phyloP scores from a whole-genome alignment of 2,797 vertebrate species.

The Anabacerthia variegaticeps region DNA sequence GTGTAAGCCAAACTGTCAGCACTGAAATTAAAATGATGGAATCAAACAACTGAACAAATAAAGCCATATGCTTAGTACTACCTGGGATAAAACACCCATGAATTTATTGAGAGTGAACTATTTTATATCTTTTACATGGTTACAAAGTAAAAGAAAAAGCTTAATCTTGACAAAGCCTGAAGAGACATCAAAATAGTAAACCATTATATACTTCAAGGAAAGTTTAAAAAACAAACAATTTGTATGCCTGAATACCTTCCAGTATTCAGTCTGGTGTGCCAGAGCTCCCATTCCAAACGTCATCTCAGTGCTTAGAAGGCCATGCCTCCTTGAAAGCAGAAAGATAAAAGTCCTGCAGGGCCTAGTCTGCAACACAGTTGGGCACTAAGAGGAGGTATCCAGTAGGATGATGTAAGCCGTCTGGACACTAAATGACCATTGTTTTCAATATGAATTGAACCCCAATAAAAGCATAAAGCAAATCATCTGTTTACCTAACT shows the following conservation, averaged over 20 bases:
- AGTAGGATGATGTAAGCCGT: not conserved
- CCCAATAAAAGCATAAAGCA: not conserved
- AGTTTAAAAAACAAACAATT: not conserved
- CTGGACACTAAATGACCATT: not conserved
- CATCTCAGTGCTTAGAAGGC: not conserved
- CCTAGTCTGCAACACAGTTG: not conserved
- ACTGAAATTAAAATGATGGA: not conserved
- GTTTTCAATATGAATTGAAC: not conserved
- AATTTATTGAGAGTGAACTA: not conserved
- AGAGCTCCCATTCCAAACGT: not conserved
- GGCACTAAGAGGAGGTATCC: not conserved
- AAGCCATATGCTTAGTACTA: not conserved
- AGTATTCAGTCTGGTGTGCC: not conserved
- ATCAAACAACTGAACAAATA: not conserved
- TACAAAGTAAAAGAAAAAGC: not conserved
- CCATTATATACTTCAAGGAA: not conserved
- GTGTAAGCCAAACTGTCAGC: not conserved
- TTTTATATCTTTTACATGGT: not conserved
- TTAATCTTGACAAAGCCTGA: not conserved
- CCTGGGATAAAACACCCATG: not conserved
- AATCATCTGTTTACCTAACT: not conserved
- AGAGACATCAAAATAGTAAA: not conserved
- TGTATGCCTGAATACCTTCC: not conserved
- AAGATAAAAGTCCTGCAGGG: not conserved
- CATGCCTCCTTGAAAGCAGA: not conserved